Conservation (phyloP, 2,113 vertebrate genomes). For the Ptychochromis oligacanthus region DNA sequence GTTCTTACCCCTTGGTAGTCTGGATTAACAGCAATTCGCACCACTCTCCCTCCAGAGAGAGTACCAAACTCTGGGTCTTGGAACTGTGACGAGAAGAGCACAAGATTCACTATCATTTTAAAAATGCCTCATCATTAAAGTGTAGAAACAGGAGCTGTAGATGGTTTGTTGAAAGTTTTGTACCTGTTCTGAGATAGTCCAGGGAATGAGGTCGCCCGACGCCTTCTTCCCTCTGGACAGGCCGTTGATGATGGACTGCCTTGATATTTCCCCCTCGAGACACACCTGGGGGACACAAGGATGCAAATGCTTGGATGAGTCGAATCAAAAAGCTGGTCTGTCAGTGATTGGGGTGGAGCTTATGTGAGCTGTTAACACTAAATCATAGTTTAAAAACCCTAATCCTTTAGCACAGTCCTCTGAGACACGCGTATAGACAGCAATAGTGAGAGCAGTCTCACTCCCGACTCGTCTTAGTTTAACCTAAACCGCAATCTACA, state of each 20-base stretch:
- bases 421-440: neutral
- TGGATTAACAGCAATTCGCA: conserved; percentile 96
- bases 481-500: neutral
- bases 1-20: conserved; percentile 94
- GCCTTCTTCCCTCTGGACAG: conserved; percentile 96
- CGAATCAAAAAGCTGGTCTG: neutral
- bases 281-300: conserved; percentile 83
- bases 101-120: neutral
- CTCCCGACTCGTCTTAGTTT: neutral
- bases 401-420: neutral
- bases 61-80: conserved; percentile 94
- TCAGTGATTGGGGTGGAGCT: neutral
- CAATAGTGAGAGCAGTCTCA: neutral
- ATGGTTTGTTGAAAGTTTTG: neutral
- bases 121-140: neutral
- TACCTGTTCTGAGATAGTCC: conserved; percentile 98
- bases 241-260: conserved; percentile 93
- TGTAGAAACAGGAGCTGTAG: neutral
- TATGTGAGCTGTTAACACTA: neutral
- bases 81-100: conserved; percentile 80
- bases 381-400: neutral
- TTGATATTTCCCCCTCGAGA: conserved; percentile 96
- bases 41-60: conserved; percentile 91
- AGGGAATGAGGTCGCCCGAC: conserved; percentile 96
- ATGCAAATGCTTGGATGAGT: neutral